phyloP scores from a whole-genome alignment of 2,797 vertebrate genomes.

The Stomatorhinus walkeri region DNA sequence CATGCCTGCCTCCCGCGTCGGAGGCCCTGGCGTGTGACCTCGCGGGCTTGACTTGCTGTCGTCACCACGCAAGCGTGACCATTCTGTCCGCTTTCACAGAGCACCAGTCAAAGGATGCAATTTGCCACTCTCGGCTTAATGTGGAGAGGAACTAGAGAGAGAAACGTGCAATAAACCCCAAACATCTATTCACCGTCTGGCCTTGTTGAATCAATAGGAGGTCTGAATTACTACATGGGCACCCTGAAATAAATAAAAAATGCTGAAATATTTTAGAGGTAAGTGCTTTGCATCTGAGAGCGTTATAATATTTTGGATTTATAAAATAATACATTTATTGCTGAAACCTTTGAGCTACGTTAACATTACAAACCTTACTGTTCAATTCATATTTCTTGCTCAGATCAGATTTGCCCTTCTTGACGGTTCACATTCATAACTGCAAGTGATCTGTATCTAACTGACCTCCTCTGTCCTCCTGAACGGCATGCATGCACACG shows the following conservation, averaged over 20 bases:
- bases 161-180: background rate
- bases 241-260: background rate
- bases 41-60: too few species aligned
- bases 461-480: background rate
- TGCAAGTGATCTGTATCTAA: background rate
- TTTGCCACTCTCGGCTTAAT: background rate
- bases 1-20: background rate
- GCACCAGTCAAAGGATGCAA: background rate
- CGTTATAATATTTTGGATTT: background rate
- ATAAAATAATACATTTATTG: background rate
- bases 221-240: background rate
- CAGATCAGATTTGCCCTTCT: background rate
- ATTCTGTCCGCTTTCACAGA: background rate
- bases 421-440: background rate
- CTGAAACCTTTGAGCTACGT: background rate
- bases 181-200: background rate
- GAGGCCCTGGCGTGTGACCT: background rate
- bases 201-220: background rate
- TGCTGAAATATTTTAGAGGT: background rate
- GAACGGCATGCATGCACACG: background rate
- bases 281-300: too few species aligned
- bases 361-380: background rate
- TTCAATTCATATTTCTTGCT: background rate
- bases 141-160: background rate
- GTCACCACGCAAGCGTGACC: background rate